Conservation (phyloP, 2,888 invertebrate species). For the Coremacera marginata region DNA sequence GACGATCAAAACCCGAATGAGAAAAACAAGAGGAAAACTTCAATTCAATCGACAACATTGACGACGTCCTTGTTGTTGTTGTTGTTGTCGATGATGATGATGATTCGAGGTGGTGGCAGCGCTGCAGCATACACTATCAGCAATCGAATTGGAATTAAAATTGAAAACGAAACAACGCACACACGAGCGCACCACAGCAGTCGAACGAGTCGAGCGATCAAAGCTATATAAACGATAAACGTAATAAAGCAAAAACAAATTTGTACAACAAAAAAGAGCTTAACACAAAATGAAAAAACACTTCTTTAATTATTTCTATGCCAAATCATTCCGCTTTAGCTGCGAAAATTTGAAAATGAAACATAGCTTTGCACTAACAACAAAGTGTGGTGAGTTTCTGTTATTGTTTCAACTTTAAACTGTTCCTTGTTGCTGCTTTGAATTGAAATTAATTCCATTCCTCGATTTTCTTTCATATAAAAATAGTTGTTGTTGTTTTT, state of each 20-base stretch:
- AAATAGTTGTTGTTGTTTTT: slow-evolving; percentile 8
- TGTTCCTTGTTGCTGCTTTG: background rate
- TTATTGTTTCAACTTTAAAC: background rate
- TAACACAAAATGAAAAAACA: background rate
- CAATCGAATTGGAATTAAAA: slow-evolving; percentile 33
- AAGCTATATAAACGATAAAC: slow-evolving; percentile 14
- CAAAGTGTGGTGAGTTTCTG: slow-evolving; percentile 14
- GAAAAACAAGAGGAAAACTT: slow-evolving; percentile 40
- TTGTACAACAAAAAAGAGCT: background rate
- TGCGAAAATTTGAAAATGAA: background rate
- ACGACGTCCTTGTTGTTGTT: background rate
- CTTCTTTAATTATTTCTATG: slow-evolving; percentile 3
- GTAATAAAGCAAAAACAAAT: slow-evolving; percentile 21
- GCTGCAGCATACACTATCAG: background rate
- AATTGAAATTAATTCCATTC: background rate
- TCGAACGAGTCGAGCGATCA: slow-evolving; percentile 4
- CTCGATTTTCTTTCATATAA: slow-evolving; percentile 1
- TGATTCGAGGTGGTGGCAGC: background rate
- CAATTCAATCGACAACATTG: slow-evolving; percentile 25
- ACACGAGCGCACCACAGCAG: background rate
- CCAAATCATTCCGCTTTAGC: background rate
- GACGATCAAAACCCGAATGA: slow-evolving; percentile 52
- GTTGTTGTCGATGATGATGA: background rate
- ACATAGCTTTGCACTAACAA: background rate
- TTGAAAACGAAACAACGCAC: slow-evolving; percentile 26